Conservation (phyloP, 2,888 invertebrate species). For the Polydrusus tereticollis region DNA sequence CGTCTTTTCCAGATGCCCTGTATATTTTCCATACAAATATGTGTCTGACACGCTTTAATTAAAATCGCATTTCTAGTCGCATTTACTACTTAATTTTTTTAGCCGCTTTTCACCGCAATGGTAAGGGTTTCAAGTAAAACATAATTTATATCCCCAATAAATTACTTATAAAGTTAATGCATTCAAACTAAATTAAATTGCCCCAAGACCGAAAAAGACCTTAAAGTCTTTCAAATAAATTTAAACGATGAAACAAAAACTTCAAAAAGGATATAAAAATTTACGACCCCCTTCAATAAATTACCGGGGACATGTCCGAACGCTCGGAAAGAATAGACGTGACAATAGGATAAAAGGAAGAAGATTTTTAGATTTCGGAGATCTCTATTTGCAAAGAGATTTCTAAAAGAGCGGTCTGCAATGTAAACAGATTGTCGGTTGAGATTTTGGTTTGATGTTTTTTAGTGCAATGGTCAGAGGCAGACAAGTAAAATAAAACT, state of each 20-base stretch:
- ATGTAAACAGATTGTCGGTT: slow-evolving; percentile 9
- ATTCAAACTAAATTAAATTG: slow-evolving; percentile 10
- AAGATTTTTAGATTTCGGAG: slow-evolving; percentile 4
- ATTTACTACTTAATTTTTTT: no score
- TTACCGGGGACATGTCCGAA: neutral
- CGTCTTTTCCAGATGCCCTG: no score
- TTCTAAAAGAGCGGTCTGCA: slow-evolving; percentile 4
- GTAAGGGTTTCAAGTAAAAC: neutral
- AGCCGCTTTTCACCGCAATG: no score
- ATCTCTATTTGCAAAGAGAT: slow-evolving; percentile 10
- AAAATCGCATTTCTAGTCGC: no score
- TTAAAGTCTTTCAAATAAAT: neutral
- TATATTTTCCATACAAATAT: no score
- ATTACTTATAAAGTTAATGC: neutral
- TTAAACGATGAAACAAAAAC: slow-evolving; percentile 1
- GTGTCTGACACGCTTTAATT: no score
- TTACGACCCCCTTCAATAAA: slow-evolving; percentile 9
- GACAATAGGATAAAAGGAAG: neutral
- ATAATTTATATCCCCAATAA: slow-evolving; percentile 22
- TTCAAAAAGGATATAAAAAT: neutral
- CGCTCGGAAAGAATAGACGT: neutral
- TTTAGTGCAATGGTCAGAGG: neutral
- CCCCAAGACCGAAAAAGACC: neutral
- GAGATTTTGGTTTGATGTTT: neutral
- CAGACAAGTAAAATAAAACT: neutral